Conservation (phyloP, 2,888 invertebrate species). For the Dryobota labecula region DNA sequence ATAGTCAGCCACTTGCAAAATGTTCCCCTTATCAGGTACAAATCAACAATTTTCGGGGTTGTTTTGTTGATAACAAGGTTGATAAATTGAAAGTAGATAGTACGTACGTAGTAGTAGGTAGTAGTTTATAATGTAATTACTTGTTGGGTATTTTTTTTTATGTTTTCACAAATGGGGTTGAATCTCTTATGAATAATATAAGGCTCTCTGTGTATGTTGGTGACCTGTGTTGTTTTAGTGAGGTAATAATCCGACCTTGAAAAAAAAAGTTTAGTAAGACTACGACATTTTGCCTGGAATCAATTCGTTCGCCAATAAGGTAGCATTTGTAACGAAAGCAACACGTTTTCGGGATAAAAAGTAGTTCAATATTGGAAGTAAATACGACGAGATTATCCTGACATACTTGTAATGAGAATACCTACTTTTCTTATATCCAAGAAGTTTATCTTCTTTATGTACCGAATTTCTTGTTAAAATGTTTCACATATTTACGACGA, state of each 20-base stretch:
- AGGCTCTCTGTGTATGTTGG: background rate
- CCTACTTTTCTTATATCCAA: background rate
- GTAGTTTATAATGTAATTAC: background rate
- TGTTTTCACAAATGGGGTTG: background rate
- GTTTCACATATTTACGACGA: slow-evolving; percentile 6
- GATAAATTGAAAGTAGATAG: background rate
- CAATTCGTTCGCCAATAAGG: background rate
- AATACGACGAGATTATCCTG: background rate
- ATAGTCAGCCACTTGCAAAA: slow-evolving; percentile 30
- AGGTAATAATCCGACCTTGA: background rate
- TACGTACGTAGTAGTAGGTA: no score
- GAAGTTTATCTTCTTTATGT: background rate
- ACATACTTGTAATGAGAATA: slow-evolving; percentile 15
- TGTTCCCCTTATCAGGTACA: slow-evolving; percentile 33
- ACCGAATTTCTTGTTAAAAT: slow-evolving; percentile 1
- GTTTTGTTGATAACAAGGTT: slow-evolving; percentile 16
- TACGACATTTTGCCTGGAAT: background rate
- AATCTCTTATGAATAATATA: background rate
- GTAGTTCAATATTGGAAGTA: background rate
- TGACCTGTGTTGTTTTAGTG: background rate
- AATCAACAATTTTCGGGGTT: slow-evolving; percentile 27
- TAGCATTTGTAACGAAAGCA: background rate
- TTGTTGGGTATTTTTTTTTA: background rate
- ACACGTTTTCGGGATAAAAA: background rate
- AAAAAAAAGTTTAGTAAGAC: no score